Base-by-base conservation (phyloP, 2,797 vertebrate genomes). In the Myripristis murdjan region DNA sequence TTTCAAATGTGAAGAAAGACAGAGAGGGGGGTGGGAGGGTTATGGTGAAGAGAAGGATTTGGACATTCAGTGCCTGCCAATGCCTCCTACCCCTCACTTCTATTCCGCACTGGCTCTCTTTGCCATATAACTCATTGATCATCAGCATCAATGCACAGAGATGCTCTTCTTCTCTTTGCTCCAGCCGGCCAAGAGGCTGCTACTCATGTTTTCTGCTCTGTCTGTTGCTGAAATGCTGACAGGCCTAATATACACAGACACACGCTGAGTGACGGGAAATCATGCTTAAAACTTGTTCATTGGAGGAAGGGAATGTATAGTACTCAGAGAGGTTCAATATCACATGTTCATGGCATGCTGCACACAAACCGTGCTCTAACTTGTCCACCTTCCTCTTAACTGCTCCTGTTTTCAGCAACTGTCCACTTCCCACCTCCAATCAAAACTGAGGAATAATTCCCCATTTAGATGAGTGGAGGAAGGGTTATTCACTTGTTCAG, bases 51-150 rank as follows among this genome's bases (percentile, higher is more conserved):
- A 60, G 72, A 84, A 59, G 58, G 67, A 78, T 70, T 68, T 70
- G 53, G 84, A 90, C 88, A 93, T 93, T 93, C 87, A 91, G 67
- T 0, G 64, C 74, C 81, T 93, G 91, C 92, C 91, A 94, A 92
- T 54, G 56, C 51, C 84, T 83, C 79, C 61, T 56, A 69, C 53
- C 54, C 44, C 65, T 73, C 35, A 22, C 56, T 59, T 59, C 35
- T 68, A 73, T 66, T 20, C 49, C 65, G 82, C 64, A 2, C 66
- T 81, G 72, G 58, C 64, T 62, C 63, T 6, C 47, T 71, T 83
- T 88, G 83, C 71, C 76, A 73, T 76, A 70, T 64, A 75, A 61
- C 77, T 88, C 84, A 70, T 66, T 74, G 74, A 74, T 87, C 54
- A 71, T 82, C 70, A 72, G 82, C 79, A 87, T 90, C 85, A 88